Base-by-base conservation (phyloP, 2,888 invertebrate genomes). In the Caenorhabditis becei region DNA sequence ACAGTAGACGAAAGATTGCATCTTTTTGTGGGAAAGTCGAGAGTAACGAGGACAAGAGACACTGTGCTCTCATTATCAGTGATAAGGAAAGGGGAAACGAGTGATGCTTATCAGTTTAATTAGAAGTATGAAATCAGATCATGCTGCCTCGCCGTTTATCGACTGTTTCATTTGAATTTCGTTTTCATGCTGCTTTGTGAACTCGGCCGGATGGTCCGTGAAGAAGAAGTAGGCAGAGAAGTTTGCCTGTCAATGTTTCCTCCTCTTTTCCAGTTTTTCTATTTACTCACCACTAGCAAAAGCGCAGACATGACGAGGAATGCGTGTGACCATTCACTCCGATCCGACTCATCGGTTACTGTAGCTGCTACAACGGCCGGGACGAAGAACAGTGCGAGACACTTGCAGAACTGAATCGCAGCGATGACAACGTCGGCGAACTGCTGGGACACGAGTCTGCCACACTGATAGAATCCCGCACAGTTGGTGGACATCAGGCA, bases 361-460 rank as follows among this genome's bases (percentile, higher is more conserved):
- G 69, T 59, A 18, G 41, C 24, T 0, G 80, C 80, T 3, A 77
- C 77, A 8, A 80, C 54, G 7, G 74, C 80, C 3, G 80, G 80
- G 0, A 67, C 75, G 32, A 75, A 70, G 67, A 80, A 80, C 0
- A 80, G 61, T 0, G 80, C 80, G 20, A 80, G 47, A 24, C 77
- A 77, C 41, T 80, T 80, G 51, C 74, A 77, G 44, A 75, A 80
- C 37, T 80, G 80, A 20, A 80, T 77, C 0, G 77, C 74, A 2
- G 80, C 75, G 23, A 80, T 77, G 2, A 77, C 77, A 24, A 80
- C 77, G 32, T 80, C 77, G 14, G 77, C 80, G 62, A 63, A 80
- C 61, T 80, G 80, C 61, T 74, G 72, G 32, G 69, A 63, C n/a
- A 78, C 67, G 47, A 69, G 49, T 49, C 72, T 74, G 65, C 66